A percentile compares a stretch with the other conserved stretches of the same genome.
phyloP scores from a whole-genome alignment of 2,113 vertebrate genomes.

The Ancistrus triradiatus region DNA sequence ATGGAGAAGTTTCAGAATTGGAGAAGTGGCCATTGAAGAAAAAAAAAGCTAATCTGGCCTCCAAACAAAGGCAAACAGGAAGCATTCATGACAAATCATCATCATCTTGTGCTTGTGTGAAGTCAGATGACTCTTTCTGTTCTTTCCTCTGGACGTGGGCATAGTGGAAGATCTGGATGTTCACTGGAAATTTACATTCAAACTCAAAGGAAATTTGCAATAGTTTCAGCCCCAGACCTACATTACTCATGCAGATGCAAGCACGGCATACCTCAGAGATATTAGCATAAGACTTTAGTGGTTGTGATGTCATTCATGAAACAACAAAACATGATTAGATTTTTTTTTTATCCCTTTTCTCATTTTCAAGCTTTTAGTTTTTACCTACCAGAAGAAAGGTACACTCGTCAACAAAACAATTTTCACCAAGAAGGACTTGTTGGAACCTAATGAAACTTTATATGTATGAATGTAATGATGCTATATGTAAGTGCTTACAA shows the following conservation, averaged over 20 bases:
- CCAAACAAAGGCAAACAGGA: background rate
- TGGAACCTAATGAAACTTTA: too few relatives aligned
- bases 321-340: too few relatives aligned
- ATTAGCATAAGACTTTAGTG: too few relatives aligned
- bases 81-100: background rate
- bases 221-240: background rate
- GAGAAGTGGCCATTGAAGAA: background rate
- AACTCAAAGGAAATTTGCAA: background rate
- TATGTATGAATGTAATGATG: too few relatives aligned
- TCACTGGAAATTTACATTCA: background rate
- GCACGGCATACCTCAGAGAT: too few relatives aligned
- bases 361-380: too few relatives aligned
- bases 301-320: too few relatives aligned
- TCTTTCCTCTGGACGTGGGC: background rate
- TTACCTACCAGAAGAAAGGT: too few relatives aligned
- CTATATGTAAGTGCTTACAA: too few relatives aligned
- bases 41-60: background rate
- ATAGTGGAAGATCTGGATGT: constrained; percentile 1
- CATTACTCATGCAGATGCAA: background rate
- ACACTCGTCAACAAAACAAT: too few relatives aligned
- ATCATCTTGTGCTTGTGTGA: background rate
- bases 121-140: background rate
- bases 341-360: too few relatives aligned
- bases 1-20: background rate
- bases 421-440: too few relatives aligned